These are phyloP conservation scores for Haemorhous mexicanus DNA, from an alignment of 2,113 vertebrate species.

Conservation along the genomic window DNA sequence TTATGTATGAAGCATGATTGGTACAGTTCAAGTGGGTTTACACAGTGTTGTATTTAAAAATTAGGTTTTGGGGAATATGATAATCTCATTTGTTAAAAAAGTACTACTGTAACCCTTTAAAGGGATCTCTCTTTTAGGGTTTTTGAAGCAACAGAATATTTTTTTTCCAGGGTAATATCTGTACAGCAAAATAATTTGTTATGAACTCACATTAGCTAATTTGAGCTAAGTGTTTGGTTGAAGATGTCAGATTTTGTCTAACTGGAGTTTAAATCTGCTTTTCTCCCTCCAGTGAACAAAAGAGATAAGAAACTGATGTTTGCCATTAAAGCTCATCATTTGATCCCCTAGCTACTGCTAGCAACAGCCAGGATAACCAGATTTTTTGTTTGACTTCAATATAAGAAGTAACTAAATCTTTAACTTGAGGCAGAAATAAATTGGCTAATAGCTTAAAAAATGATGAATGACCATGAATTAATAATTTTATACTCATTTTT, in stretches of 20 bases:
- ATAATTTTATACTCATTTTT: background rate
- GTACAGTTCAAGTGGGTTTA: background rate
- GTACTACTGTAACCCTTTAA: background rate
- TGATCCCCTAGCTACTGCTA: background rate
- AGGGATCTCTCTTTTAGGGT: background rate
- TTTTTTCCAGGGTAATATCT: background rate
- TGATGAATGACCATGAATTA: background rate
- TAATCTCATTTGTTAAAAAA: background rate
- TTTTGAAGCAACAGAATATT: background rate
- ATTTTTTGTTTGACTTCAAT: background rate
- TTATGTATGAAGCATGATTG: background rate
- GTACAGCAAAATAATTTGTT: background rate
- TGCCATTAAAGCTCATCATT: background rate
- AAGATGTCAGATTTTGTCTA: background rate
- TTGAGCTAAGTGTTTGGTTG: background rate
- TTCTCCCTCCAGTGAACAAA: background rate
- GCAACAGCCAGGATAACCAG: background rate
- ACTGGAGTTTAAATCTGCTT: background rate
- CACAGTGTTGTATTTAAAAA: background rate
- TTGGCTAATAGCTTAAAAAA: background rate
- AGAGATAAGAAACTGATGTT: background rate
- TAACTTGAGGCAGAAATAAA: background rate
- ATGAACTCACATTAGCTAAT: rapidly evolving
- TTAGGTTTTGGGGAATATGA: background rate
- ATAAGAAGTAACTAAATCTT: background rate